Conservation (phyloP, 2,113 vertebrate genomes). For the Tamias sibiricus region DNA sequence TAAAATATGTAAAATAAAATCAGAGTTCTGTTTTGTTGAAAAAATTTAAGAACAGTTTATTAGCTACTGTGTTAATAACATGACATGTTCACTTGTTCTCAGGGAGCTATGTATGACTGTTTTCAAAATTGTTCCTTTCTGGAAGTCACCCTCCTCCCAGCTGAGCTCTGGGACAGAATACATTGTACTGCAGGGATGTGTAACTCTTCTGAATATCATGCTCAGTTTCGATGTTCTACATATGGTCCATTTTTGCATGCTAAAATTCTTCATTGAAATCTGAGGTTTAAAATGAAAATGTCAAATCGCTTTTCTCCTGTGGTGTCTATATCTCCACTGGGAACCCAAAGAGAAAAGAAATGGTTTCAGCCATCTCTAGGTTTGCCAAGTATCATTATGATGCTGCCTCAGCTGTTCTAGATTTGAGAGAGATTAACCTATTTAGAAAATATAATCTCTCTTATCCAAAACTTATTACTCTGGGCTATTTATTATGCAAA, state of each 20-base stretch:
- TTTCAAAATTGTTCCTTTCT: not conserved
- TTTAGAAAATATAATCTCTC: not conserved
- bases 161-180: not conserved
- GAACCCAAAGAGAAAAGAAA: not conserved
- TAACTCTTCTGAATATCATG: not conserved
- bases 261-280: not conserved
- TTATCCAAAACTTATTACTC: not conserved
- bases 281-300: not conserved
- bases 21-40: not conserved
- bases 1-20: slow-evolving; percentile 33
- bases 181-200: accelerated
- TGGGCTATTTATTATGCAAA: not conserved
- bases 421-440: not conserved
- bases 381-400: not conserved
- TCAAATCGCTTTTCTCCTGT: not conserved
- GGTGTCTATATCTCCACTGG: not conserved
- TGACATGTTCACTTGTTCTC: not conserved
- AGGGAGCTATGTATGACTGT: not conserved
- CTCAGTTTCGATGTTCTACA: not conserved
- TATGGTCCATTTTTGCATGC: not conserved
- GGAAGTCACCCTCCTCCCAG: not conserved
- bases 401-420: not conserved
- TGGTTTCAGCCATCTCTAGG: not conserved
- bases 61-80: not conserved
- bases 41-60: not conserved